Evolutionary conservation across 2,888 invertebrate genomes (phyloP), one percentile per base, ranked within the genome.

Genomic region (Nematopogon swammerdamellus): DNA sequence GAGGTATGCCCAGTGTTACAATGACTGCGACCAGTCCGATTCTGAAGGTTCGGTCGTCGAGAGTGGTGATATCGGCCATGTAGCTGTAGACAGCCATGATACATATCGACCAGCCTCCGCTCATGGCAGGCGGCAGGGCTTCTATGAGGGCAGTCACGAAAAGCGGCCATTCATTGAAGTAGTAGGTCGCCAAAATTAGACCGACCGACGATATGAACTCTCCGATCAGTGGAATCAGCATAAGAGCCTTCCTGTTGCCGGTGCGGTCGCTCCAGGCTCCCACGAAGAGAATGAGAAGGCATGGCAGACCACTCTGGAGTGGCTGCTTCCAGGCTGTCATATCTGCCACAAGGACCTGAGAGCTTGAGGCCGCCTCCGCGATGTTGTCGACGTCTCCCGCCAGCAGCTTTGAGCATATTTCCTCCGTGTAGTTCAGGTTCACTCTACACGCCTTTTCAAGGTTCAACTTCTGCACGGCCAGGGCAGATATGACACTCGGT

Each of bases 261-360:
- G 81, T 80, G 54, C 76, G 72, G 55, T 85, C 85, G 56, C 84
- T 84, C 85, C 85, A 85, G 1, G 85, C 82, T 3, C 85, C 85
- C 19, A 85, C 67, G 54, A 85, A 82, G 19, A 84, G 57, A 47
- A 84, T 81, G 0, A 81, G 63, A n/a, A 83, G 58, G 0, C 82
- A 80, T 19, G 85, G 84, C 42, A 85, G 59, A 19, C 80, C 66
- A 54, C 80, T 82, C 54, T 82, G 81, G 8, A 85, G 56, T 0
- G 83, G 74, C 14, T 73, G 70, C 58, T 76, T 80, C 81, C 82
- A 82, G 18, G 80, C 70, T 20, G 74, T 71, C 72, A 84, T 82
- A 47, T 80, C 68, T 25, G 80, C 75, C 3, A 83, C 73, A 46
- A 80, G 56, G 50, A 59, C 60, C 52, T 80, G 73, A 2, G 82